Conservation (phyloP, 2,888 invertebrate genomes). For the Chloroclystis v-ata region DNA sequence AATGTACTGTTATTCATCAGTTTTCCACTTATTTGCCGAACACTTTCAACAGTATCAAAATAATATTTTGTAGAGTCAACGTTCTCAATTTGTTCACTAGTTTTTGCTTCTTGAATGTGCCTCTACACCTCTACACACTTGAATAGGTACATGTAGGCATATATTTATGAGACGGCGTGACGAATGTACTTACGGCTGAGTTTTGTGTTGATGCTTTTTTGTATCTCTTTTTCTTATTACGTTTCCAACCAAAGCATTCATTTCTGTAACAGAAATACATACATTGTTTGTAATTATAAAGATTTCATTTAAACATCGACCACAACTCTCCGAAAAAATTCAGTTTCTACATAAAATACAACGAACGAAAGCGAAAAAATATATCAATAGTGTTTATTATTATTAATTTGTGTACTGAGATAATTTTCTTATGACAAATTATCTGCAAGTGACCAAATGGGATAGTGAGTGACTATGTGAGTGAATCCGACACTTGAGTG, state of each 20-base stretch:
- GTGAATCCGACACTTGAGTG: slow-evolving; percentile 39
- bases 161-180: slow-evolving; percentile 12
- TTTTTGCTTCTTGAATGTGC: neutral
- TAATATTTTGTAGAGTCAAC: slow-evolving; percentile 12
- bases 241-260: too few species aligned
- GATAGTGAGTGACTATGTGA: slow-evolving; percentile 34
- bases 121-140: too few species aligned
- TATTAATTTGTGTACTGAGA: slow-evolving; percentile 6
- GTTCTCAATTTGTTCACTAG: slow-evolving; percentile 8
- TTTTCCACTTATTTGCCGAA: slow-evolving; percentile 1
- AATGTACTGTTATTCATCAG: neutral
- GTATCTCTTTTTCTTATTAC: neutral
- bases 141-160: neutral
- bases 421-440: slow-evolving; percentile 5
- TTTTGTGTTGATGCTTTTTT: neutral
- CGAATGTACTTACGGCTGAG: neutral
- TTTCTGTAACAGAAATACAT: too few species aligned
- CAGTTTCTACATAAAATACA: neutral
- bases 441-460: slow-evolving; percentile 13
- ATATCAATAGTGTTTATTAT: neutral
- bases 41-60: neutral
- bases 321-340: neutral
- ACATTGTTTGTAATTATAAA: too few species aligned
- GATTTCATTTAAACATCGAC: too few species aligned
- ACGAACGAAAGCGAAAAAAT: slow-evolving; percentile 3